A percentile compares a stretch with the other conserved stretches of the same genome.
Evolutionary conservation across 2,113 vertebrate genomes (phyloP).

Genomic region (Microtus pennsylvanicus): DNA sequence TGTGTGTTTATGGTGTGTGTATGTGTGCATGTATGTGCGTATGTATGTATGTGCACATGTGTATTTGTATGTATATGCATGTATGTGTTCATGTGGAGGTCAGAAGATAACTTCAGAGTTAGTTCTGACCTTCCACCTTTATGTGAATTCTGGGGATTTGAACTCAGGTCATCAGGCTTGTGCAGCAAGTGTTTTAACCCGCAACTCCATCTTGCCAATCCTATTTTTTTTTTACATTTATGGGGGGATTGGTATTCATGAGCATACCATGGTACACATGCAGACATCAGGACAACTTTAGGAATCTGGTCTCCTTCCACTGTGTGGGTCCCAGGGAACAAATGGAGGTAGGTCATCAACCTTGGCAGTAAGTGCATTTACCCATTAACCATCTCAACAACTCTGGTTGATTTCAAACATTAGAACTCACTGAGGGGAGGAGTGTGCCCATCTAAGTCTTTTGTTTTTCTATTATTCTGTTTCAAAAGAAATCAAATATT

Average conservation of each 20-base stretch:
- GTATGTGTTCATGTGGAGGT: neutral
- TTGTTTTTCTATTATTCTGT: conserved; percentile 41
- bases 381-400: neutral
- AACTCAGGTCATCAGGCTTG: neutral
- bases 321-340: neutral
- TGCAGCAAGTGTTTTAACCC: neutral
- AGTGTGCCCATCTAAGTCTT: neutral
- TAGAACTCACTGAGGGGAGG: neutral
- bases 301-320: neutral
- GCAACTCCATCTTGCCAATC: neutral
- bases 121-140: neutral
- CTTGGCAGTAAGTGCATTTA: neutral
- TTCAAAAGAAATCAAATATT: conserved; percentile 52
- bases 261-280: too few relatives aligned
- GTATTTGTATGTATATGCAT: neutral
- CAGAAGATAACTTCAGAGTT: neutral
- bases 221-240: neutral
- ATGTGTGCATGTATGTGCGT: neutral
- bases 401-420: neutral
- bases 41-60: too few relatives aligned
- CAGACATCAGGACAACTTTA: neutral
- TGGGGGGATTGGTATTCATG: neutral
- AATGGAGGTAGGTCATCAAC: neutral
- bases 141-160: neutral
- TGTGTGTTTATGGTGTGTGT: too few relatives aligned